Percentiles rank a stretch among this genome's conserved stretches.
phyloP scores from a whole-genome alignment of 2,888 invertebrate species.

The Biston betularia region DNA sequence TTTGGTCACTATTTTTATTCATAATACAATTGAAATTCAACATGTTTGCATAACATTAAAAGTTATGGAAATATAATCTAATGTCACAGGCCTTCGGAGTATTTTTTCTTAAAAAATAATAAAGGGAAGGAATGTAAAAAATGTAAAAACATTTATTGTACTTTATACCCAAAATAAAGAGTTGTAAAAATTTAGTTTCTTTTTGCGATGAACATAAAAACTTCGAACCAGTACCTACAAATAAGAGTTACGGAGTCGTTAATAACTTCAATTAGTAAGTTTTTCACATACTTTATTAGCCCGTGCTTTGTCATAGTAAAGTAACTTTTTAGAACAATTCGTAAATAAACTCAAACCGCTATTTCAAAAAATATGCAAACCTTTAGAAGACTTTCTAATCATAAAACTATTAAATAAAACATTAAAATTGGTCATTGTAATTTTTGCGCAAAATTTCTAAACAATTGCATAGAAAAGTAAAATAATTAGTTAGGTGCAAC shows the following conservation, averaged over 20 bases:
- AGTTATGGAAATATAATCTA: constrained; percentile 45
- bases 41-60: constrained; percentile 67
- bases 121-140: not conserved
- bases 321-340: no score
- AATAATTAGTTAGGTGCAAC: constrained; percentile 29
- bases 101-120: constrained; percentile 22
- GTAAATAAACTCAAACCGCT: not conserved
- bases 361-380: constrained; percentile 11
- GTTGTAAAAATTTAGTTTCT: no score
- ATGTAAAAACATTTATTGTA: no score
- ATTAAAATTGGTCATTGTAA: constrained; percentile 47
- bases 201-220: not conserved
- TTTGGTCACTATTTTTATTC: constrained; percentile 49
- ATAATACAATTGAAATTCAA: constrained; percentile 44
- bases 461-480: not conserved
- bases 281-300: not conserved
- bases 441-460: constrained; percentile 50
- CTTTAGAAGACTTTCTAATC: constrained; percentile 59
- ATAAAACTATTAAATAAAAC: constrained; percentile 49
- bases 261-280: not conserved
- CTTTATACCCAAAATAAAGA: no score
- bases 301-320: not conserved
- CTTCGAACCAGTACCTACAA: no score
- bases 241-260: no score
- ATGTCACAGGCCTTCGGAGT: constrained; percentile 27